A percentile compares a stretch with the other conserved stretches of the same genome.
phyloP scores from a whole-genome alignment of 1,140 invertebrate species.

The Phortica variegata region DNA sequence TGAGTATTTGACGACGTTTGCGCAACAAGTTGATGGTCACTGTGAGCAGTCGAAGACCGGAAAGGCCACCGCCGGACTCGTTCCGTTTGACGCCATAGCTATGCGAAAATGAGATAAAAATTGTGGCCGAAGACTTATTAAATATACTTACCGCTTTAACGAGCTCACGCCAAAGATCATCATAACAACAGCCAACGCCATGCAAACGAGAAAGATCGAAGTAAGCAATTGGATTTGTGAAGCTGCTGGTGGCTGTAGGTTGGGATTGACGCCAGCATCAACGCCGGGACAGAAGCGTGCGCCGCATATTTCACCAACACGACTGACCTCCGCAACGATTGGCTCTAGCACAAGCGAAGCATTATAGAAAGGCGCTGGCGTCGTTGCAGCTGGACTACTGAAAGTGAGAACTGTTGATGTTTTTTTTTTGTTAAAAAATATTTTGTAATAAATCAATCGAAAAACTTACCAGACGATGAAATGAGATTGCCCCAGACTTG shows the following conservation, averaged over 20 bases:
- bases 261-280: constrained; percentile 62
- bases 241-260: constrained; percentile 67
- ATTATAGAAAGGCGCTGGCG: constrained; percentile 11
- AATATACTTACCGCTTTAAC: constrained; percentile 67
- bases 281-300: constrained; percentile 71
- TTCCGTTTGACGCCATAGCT: constrained; percentile 48
- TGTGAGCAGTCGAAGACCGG: constrained; percentile 68
- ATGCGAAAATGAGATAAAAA: background rate
- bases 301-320: constrained; percentile 66
- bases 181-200: constrained; percentile 72
- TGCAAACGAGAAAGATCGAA: constrained; percentile 81
- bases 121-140: background rate
- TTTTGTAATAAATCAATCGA: too few relatives aligned
- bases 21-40: constrained; percentile 76
- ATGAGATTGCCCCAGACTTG: constrained; percentile 92
- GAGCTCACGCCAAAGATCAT: constrained; percentile 83
- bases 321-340: constrained; percentile 19
- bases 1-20: constrained; percentile 76
- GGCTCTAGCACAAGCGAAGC: constrained; percentile 12
- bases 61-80: constrained; percentile 44
- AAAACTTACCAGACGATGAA: constrained; percentile 76
- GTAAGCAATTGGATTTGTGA: constrained; percentile 75
- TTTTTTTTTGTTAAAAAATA: too few relatives aligned
- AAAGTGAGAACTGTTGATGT: constrained; percentile 33
- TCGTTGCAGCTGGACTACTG: constrained; percentile 16